Percentiles rank a stretch among this genome's conserved stretches.
Evolutionary conservation across 2,797 vertebrate species (phyloP).

Genomic region (Chrosomus eos): DNA sequence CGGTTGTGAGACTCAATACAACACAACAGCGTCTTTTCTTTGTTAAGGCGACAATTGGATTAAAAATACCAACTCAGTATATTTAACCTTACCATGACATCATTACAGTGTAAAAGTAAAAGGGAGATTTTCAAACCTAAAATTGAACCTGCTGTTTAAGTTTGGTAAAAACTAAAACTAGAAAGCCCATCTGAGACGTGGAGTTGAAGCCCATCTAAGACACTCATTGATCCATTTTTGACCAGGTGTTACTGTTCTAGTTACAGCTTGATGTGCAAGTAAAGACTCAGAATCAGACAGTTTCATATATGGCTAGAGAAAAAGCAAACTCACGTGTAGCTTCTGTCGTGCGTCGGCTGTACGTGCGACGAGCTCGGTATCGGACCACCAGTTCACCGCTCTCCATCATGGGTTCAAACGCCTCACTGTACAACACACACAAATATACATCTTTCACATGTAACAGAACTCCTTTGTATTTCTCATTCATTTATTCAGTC

Average conservation of each 20-base stretch:
- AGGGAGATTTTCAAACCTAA: neutral
- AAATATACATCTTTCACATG: constrained; percentile 19
- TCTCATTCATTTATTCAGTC: neutral
- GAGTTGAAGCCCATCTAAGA: too few species aligned
- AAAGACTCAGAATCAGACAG: neutral
- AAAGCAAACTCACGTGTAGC: constrained; percentile 85
- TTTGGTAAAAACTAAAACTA: neutral
- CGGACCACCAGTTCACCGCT: constrained; percentile 89
- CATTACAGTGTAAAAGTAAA: neutral
- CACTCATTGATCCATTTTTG: neutral
- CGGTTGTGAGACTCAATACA: neutral
- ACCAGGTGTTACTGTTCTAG: neutral
- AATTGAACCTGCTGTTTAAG: neutral
- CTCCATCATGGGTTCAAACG: constrained; percentile 89
- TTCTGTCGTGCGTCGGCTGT: constrained; percentile 89
- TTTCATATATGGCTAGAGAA: neutral
- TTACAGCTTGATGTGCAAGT: constrained; percentile 21
- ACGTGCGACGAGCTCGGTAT: constrained; percentile 87
- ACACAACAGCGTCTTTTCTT: neutral
- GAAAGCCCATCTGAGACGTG: neutral
- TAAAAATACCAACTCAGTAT: neutral
- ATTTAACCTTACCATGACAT: neutral
- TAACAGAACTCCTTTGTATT: neutral
- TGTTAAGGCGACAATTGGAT: neutral
- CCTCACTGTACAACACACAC: constrained; percentile 77